Base-by-base conservation (phyloP, 2,888 invertebrate genomes). In the Pogonocherus hispidulus region DNA sequence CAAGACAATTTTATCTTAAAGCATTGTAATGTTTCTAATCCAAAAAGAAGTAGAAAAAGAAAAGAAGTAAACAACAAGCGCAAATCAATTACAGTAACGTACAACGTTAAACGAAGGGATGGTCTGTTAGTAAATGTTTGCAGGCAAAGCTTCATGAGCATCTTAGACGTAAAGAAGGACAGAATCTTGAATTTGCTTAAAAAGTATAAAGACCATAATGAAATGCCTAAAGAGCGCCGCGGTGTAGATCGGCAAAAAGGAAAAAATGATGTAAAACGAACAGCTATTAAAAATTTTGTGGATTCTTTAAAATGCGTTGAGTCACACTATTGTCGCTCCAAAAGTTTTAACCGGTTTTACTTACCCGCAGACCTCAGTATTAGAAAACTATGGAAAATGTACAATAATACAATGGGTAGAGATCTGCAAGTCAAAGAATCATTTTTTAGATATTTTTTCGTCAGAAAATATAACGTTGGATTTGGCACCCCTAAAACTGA, bases 341-440 rank as follows among this genome's bases (percentile, higher is more conserved):
- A 55, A 55, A 37, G 6, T 19, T 55, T 55, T 55, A 55, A 37
- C 35, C 9, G 55, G 20, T 16, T 55, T 6, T 55, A 55, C 35
- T 55, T 55, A 35, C 55, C 55, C 11, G 55, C 37, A 2, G 37
- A 55, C 19, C 8, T 55, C 6, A 55, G 37, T 55, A 55, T 55
- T 37, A 37, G 11, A 9, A 55, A 55, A 55, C 54, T 54, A 3
- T 54, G 55, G 55, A 55, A 55, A 19, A 55, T 55, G 19, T 37
- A 37, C 14, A 54, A 32, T 32, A 14, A 54, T 16, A 54, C 14
- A 35, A 27, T 27, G 54, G 54, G 3, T 6, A 35, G 22, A 62
- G 6, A 49, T 27, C 23, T 46, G 8, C 27, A 27, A 62, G 37
- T 37, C 3, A 37, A 55, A 20, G 55, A 55, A 52, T 11, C 11